Base-by-base conservation (phyloP, 1,140 invertebrate species). In the Drosophila pseudoananassae region DNA sequence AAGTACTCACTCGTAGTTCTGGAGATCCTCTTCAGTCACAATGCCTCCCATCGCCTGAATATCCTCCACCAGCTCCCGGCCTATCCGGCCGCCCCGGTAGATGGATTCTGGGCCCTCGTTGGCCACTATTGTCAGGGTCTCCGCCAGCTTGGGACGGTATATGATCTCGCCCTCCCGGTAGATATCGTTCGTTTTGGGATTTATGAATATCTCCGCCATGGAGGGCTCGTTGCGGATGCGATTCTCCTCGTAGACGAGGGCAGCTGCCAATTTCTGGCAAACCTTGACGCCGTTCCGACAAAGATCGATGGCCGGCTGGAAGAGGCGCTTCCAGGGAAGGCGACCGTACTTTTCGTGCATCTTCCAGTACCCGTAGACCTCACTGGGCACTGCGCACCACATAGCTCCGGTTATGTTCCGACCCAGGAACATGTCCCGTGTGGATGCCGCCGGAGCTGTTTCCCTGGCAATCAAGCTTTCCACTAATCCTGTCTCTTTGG, bases 341-440 rank as follows among this genome's bases (percentile, higher is more conserved):
- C 93, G 94, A 0, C 97, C 95, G 76, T 95, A 98, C 76, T 93
- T 94, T 36, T 94, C 90, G 90, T 98, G 95, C 0, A 97, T 94
- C 46, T 94, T 93, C 94, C 95, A 96, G 90, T 98, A 98, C 0
- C 98, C 98, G 63, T 93, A 93, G 1, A 99, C 89, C 92, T 99
- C 98, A 4, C 97, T 98, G 0, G 98, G 98, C 7, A 99, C 96
- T 0, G 95, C 98, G 5, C 97, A 94, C 0, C 98, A 94, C 51
- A 96, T 84, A 2, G 95, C 96, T 4, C 95, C 92, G 6, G 93
- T 91, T 3, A 92, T 88, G 1, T 85, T 71, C 45, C 92, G 82
- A 9, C 92, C 91, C 15, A 93, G 82, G 87, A 93, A 98, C 96
- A 98, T 97, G 54, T 95, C 93, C 29, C 92, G 88, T 15, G 92